Conservation (phyloP, 2,113 vertebrate genomes). For the Edolisoma coerulescens region DNA sequence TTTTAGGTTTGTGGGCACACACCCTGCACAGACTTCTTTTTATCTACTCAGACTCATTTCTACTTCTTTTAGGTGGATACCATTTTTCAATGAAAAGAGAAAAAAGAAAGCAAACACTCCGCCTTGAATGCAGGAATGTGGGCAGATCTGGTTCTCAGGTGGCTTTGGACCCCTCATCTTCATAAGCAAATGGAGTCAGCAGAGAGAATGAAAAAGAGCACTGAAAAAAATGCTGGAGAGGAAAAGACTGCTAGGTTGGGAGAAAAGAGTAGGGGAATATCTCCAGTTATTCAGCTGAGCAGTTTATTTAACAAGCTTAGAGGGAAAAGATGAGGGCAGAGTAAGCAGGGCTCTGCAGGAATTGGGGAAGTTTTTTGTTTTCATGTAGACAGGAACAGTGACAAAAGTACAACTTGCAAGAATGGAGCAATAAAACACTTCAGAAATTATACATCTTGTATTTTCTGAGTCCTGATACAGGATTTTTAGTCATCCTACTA, state of each 20-base stretch:
- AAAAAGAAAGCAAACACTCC: conserved; percentile 11
- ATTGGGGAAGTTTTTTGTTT: background rate
- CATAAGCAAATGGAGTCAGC: conserved; percentile 65
- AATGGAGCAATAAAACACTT: conserved; percentile 6
- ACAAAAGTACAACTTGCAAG: conserved; percentile 32
- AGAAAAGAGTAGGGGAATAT: conserved; percentile 23
- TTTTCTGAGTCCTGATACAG: background rate
- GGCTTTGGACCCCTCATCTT: conserved; percentile 69
- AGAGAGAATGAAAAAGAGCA: conserved; percentile 67
- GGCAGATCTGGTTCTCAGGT: conserved; percentile 9
- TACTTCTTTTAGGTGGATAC: background rate
- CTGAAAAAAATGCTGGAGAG: conserved; percentile 62
- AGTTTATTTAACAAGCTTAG: conserved; percentile 54
- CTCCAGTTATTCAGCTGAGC: conserved; percentile 44
- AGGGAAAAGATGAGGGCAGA: conserved; percentile 40
- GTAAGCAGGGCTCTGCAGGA: conserved; percentile 45
- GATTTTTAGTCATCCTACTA: background rate
- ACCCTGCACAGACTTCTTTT: background rate
- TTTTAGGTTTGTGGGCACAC: background rate
- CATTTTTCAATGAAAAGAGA: background rate
- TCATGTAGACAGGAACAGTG: conserved; percentile 4
- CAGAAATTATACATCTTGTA: background rate
- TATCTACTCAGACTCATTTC: background rate
- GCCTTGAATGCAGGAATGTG: conserved; percentile 40
- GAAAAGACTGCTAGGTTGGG: conserved; percentile 55